Evolutionary conservation across 2,888 invertebrate species (phyloP).

Genomic region (Drosophila lutescens): DNA sequence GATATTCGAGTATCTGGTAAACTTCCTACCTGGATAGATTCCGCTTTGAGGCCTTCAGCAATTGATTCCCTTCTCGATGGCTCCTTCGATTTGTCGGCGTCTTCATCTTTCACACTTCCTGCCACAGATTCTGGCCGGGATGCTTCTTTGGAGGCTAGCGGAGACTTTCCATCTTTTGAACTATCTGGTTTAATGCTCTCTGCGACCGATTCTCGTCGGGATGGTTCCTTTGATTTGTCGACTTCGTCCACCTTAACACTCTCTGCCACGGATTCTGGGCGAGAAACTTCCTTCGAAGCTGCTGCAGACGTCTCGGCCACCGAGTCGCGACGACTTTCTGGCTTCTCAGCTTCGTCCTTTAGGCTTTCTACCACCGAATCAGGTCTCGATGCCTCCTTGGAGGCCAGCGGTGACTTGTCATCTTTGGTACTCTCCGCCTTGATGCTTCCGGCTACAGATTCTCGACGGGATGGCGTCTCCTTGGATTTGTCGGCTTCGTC

Average conservation of each 20-base stretch:
- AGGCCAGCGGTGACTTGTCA: slow-evolving; percentile 30
- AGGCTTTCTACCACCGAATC: slow-evolving; percentile 51
- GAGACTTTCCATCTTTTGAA: slow-evolving; percentile 40
- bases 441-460: slow-evolving; percentile 30
- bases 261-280: slow-evolving; percentile 24
- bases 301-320: slow-evolving; percentile 26
- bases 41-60: slow-evolving; percentile 21
- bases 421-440: slow-evolving; percentile 26
- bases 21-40: neutral
- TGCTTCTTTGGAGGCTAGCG: slow-evolving; percentile 12
- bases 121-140: slow-evolving; percentile 15
- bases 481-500: slow-evolving; percentile 32
- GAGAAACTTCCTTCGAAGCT: slow-evolving; percentile 26
- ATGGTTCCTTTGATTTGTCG: slow-evolving; percentile 25
- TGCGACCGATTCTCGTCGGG: slow-evolving; percentile 28
- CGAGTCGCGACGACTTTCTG: neutral
- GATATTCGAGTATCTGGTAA: too few species aligned
- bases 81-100: slow-evolving; percentile 17
- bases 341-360: slow-evolving; percentile 27
- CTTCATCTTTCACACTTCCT: slow-evolving; percentile 20
- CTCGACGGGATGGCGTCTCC: slow-evolving; percentile 68
- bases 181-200: slow-evolving; percentile 34
- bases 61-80: slow-evolving; percentile 69
- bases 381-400: slow-evolving; percentile 39
- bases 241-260: slow-evolving; percentile 19